Evolutionary conservation across 2,113 vertebrate genomes (phyloP), one percentile per base, ranked within the genome.

Genomic region (Dicaeum eximium): DNA sequence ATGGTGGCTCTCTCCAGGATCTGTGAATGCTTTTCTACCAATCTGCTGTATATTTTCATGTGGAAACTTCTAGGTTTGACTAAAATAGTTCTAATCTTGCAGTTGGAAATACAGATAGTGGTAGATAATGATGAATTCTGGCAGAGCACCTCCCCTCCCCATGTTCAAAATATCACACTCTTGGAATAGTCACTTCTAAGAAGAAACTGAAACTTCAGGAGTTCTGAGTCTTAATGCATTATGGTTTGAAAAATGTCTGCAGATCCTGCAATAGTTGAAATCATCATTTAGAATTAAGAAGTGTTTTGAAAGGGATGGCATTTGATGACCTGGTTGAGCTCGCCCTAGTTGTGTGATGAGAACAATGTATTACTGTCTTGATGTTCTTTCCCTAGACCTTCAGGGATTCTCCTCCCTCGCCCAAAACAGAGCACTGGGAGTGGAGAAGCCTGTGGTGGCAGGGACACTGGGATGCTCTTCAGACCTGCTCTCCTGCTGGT

Each of bases 41-140:
- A 48, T 78, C 35, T 84, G 33, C 65, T 61, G 14, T 33, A 6
- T 67, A 11, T 74, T 80, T 89, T 71, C 51, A 31, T 22, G 21
- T 56, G 42, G 64, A 87, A 91, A 62, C 73, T 86, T 90, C 65
- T 66, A 62, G 77, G 53, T 96, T 92, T 89, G 65, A 71, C 60
- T 84, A 31, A 95, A 94, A 81, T 64, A 74, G 48, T 91, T 74
- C 16, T 67, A 35, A 91, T 92, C 54, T 78, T 89, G 65, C 69
- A 95, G 77, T 69, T 91, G 74, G 70, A 87, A 80, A 38, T 89
- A 78, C 15, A 91, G 84, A 56, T 75, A 91, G 67, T 33, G 71
- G 62, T 70, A 50, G 73, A 37, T 50, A 86, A 89, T 81, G 86
- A 77, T 33, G 73, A 94, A 74, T 94, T 89, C 90, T 93, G 79